Conservation (phyloP, 2,797 vertebrate genomes). For the Chiroxiphia lanceolata region DNA sequence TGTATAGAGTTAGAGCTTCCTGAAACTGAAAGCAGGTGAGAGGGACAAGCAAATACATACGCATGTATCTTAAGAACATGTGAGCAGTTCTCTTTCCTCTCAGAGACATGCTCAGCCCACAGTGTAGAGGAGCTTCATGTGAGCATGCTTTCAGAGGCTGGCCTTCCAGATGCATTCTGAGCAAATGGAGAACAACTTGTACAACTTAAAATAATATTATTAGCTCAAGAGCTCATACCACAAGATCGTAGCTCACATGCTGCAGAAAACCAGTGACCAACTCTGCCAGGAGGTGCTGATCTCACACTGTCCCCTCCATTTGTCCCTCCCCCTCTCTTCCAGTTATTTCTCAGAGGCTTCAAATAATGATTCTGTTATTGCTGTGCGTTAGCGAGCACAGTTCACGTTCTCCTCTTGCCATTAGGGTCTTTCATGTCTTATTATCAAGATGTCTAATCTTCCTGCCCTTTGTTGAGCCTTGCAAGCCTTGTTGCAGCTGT, state of each 20-base stretch:
- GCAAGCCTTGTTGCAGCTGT: constrained; percentile 56
- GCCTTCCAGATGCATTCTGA: constrained; percentile 35
- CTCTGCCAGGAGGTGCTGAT: constrained; percentile 3
- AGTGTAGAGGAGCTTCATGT: neutral
- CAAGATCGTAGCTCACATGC: neutral
- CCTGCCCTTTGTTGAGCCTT: constrained; percentile 56
- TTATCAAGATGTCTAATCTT: constrained; percentile 60
- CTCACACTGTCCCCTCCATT: neutral
- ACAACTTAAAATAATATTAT: neutral
- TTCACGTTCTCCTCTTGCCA: neutral
- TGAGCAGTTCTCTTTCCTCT: neutral
- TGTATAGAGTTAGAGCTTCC: neutral
- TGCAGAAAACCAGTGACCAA: constrained; percentile 32
- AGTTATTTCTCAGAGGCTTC: neutral
- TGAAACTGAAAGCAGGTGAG: neutral
- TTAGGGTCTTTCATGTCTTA: constrained; percentile 50
- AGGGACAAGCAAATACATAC: neutral
- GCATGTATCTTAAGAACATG: neutral
- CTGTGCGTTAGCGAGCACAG: neutral
- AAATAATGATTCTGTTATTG: constrained; percentile 14
- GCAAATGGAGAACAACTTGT: constrained; percentile 45
- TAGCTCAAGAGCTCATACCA: neutral
- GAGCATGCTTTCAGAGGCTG: constrained; percentile 15
- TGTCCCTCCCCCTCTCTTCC: neutral
- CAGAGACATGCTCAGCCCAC: neutral